Evolutionary conservation across 53 echinoderm and acorn worm species (phyloP), one percentile per base, ranked within the genome.

Genomic region (Pentamera pediparva): DNA sequence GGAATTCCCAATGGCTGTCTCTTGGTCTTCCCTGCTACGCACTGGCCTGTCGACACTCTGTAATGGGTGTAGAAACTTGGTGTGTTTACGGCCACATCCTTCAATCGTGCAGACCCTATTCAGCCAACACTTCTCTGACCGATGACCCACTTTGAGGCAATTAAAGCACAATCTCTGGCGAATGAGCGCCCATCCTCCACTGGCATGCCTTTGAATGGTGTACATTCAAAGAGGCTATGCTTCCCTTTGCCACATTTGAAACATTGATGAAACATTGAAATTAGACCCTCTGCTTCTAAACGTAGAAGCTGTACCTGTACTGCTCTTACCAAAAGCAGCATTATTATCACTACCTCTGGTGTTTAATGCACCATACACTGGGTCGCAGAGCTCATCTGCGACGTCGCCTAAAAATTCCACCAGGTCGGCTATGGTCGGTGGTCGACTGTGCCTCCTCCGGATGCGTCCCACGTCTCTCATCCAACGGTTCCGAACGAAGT

Each of bases 51-150:
- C 28, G 0, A 20, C 47, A 3, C 3, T 10, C 30, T 25, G 31
- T 62, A 48, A 12, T 12, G 72, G 52, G 60, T 86, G 86, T 4
- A 86, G 47, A 32, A 81, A 81, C 45, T 70, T 86, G 0, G 81
- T 86, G 74, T 86, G 86, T 62, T 72, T 86, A 5, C 58, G 76
- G 3, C 72, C 82, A 78, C 86, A 86, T 24, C 73, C 81, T 20
- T 77, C 65, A 0, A 86, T 51, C 10, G 52, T 70, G 26, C 77
- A 86, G 21, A 59, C 59, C 34, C 72, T 61, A 17, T 76, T 70
- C 22, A 76, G 71, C 50, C 45, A 38, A 35, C 86, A 86, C 34
- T 62, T 37, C 10, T 31, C 70, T 12, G 55, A 59, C 26, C 38
- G n/a, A 12, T 86, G 77, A 6, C 82, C 74, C 11, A 65, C 36